These are phyloP conservation scores for Meandrina meandrites DNA, from an alignment of 92 coral and sea anemone genomes.

Conservation along the genomic window DNA sequence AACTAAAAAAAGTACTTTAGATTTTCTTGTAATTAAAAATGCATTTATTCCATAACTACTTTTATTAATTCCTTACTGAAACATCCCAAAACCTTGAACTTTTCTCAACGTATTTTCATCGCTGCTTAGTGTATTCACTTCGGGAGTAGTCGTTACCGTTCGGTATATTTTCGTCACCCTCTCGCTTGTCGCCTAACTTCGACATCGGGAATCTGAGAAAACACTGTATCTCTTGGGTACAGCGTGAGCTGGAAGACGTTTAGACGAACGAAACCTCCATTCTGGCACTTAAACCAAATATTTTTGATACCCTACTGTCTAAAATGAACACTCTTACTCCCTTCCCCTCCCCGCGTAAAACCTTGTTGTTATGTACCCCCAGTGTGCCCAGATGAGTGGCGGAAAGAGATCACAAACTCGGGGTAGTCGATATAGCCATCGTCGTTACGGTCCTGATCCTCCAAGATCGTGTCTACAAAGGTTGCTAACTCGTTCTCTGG, in stretches of 20 bases:
- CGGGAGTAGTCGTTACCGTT: no score
- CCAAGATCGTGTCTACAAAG: conserved; percentile 73
- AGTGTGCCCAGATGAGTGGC: neutral
- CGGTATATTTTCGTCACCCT: no score
- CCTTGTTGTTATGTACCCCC: neutral
- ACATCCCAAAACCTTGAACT: neutral
- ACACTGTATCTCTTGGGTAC: neutral
- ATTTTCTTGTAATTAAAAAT: no score
- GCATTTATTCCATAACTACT: no score
- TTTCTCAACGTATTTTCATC: neutral
- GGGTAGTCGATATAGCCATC: conserved; percentile 85
- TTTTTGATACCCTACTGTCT: no score
- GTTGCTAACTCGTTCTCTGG: conserved; percentile 41
- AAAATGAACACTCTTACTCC: no score
- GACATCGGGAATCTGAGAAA: neutral
- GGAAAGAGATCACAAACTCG: conserved; percentile 62
- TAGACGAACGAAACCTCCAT: no score
- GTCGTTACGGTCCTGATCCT: conserved; percentile 75
- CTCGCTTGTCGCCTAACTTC: neutral
- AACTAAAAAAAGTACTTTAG: no score
- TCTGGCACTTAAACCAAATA: no score
- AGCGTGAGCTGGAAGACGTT: no score
- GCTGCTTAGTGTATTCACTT: neutral
- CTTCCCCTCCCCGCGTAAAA: neutral
- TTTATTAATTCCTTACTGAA: no score